A percentile compares a stretch with the other conserved stretches of the same genome.
Evolutionary conservation across 2,113 vertebrate species (phyloP).

Genomic region (Cyphomyrus plagiostoma): DNA sequence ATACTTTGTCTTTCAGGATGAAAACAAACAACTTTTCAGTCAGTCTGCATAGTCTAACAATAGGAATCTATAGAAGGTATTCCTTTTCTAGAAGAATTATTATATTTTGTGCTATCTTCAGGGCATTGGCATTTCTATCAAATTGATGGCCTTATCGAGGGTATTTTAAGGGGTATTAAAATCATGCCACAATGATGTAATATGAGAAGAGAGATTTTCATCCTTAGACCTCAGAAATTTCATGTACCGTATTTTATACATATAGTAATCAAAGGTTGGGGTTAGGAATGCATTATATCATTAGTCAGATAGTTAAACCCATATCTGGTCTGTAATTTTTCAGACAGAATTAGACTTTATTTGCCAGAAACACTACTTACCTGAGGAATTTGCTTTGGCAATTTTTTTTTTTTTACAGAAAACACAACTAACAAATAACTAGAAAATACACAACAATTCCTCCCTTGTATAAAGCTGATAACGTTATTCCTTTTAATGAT

Average conservation of each 20-base stretch:
- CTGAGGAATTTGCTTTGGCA: neutral
- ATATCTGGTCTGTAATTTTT: neutral
- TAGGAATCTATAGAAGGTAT: neutral
- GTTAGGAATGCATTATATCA: neutral
- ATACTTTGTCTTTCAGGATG: neutral
- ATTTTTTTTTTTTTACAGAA: neutral
- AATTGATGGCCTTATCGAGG: neutral
- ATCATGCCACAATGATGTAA: slow-evolving; percentile 9
- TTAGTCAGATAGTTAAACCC: neutral
- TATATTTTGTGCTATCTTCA: neutral
- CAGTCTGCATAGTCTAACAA: neutral
- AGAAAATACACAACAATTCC: neutral
- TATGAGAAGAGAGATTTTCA: slow-evolving; percentile 31
- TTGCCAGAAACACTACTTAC: neutral
- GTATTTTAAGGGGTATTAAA: neutral
- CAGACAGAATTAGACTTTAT: neutral
- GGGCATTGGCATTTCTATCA: neutral
- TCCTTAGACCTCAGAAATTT: neutral
- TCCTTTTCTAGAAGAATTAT: neutral
- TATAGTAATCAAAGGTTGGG: neutral
- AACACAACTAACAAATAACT: neutral
- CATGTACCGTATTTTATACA: neutral
- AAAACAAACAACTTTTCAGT: neutral
- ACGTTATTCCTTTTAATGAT: slow-evolving; percentile 8
- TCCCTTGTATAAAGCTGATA: neutral